Percentiles rank a stretch among this genome's conserved stretches.
Conservation (phyloP, 1,140 invertebrate genomes). For the Musca vetustissima region DNA sequence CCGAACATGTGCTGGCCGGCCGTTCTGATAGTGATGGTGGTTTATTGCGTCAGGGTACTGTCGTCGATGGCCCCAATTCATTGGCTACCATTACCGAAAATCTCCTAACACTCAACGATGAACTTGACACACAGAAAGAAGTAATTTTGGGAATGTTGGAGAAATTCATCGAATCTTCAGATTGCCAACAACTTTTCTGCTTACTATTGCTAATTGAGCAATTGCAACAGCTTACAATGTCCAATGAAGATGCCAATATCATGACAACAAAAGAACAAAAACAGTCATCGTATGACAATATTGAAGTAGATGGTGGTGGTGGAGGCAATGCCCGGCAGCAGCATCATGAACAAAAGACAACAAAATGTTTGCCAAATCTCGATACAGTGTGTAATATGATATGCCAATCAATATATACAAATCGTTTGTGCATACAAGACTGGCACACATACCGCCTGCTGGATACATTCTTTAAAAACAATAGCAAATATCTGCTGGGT, state of each 20-base stretch:
- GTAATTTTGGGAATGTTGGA: constrained; percentile 54
- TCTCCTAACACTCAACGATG: constrained; percentile 39
- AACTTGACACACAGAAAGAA: constrained; percentile 53
- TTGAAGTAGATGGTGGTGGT: background rate
- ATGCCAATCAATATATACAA: constrained; percentile 27
- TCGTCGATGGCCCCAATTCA: constrained; percentile 13
- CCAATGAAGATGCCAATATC: background rate
- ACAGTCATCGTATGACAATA: background rate
- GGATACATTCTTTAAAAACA: constrained; percentile 40
- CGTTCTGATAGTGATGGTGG: background rate
- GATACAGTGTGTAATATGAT: constrained; percentile 27
- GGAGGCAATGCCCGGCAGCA: constrained; percentile 4
- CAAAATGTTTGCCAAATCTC: constrained; percentile 25
- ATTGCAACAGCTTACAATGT: constrained; percentile 13
- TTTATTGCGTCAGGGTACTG: background rate
- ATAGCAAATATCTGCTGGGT: constrained; percentile 49
- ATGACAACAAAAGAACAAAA: constrained; percentile 18
- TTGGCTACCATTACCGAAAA: constrained; percentile 39
- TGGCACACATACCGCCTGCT: constrained; percentile 36
- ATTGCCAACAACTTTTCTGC: constrained; percentile 47
- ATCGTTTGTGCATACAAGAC: constrained; percentile 20
- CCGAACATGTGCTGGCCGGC: background rate
- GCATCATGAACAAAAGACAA: background rate
- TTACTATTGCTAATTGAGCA: constrained; percentile 45
- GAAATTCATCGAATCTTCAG: constrained; percentile 47